phyloP scores from a whole-genome alignment of 2,113 vertebrate genomes.

The Castor canadensis region DNA sequence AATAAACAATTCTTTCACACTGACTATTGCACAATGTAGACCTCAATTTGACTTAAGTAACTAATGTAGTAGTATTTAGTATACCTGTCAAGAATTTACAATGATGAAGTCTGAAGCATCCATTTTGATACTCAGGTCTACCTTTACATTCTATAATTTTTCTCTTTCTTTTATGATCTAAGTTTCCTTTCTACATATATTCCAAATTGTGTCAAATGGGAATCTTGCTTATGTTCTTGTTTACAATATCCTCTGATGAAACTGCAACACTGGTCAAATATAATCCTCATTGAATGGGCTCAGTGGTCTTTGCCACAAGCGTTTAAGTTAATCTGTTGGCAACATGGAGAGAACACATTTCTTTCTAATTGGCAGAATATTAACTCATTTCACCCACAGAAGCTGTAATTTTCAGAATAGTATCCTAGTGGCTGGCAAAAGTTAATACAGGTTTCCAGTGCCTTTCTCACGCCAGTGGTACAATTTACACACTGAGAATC shows the following conservation, averaged over 20 bases:
- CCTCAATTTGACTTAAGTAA: slow-evolving; percentile 28
- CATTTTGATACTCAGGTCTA: background rate
- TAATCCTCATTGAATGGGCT: slow-evolving; percentile 54
- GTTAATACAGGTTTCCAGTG: slow-evolving; percentile 47
- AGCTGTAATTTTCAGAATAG: slow-evolving; percentile 67
- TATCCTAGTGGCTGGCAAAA: slow-evolving; percentile 61
- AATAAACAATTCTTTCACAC: background rate
- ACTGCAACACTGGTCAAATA: slow-evolving; percentile 47
- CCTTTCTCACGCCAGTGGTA: slow-evolving; percentile 49
- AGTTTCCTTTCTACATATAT: slow-evolving; percentile 27
- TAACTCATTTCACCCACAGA: slow-evolving; percentile 55
- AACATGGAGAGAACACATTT: slow-evolving; percentile 51
- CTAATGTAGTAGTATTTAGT: background rate
- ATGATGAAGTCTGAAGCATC: background rate
- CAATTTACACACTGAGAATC: slow-evolving; percentile 59
- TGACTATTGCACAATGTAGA: background rate
- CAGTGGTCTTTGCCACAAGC: slow-evolving; percentile 60
- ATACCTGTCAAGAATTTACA: background rate
- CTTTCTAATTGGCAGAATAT: slow-evolving; percentile 71
- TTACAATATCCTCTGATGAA: slow-evolving; percentile 49
- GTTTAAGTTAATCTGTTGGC: slow-evolving; percentile 71
- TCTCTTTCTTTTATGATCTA: background rate
- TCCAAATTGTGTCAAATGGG: slow-evolving; percentile 32
- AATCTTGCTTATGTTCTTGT: slow-evolving; percentile 45
- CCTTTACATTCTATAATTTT: background rate